phyloP scores from a whole-genome alignment of 2,797 vertebrate genomes.

The Bradypodion ventrale region DNA sequence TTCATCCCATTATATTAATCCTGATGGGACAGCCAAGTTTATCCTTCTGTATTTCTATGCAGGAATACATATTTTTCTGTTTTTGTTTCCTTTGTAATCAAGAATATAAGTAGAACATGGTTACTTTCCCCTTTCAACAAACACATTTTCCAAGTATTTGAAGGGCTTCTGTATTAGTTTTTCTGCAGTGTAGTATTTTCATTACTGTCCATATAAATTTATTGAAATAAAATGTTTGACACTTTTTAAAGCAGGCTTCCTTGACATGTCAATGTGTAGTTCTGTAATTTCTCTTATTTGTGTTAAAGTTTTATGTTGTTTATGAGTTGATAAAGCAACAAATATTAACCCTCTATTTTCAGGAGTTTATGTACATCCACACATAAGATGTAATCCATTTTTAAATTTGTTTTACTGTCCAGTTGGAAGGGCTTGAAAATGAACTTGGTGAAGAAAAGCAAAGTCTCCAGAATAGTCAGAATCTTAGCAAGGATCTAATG shows the following conservation, averaged over 20 bases:
- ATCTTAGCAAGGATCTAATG: constrained; percentile 90
- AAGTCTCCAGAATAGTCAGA: constrained; percentile 86
- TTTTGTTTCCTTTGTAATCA: no score
- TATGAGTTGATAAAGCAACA: background rate
- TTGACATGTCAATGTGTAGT: background rate
- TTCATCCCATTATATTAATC: no score
- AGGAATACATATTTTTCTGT: no score
- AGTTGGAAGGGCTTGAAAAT: constrained; percentile 88
- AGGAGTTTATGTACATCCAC: background rate
- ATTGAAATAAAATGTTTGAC: background rate
- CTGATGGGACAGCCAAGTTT: no score
- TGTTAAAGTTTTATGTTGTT: background rate
- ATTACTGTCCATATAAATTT: background rate
- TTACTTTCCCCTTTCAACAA: background rate
- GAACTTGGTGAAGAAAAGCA: constrained; percentile 87
- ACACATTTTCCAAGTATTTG: background rate
- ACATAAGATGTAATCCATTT: constrained; percentile 4
- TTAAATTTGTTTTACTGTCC: constrained; percentile 35
- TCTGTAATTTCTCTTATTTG: background rate
- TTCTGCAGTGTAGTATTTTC: background rate
- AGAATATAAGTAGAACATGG: no score
- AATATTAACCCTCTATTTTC: background rate
- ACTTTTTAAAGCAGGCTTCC: background rate
- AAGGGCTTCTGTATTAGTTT: background rate
- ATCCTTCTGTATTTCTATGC: no score